Conservation (phyloP, 2,888 invertebrate genomes). For the Sthenelais limicola region DNA sequence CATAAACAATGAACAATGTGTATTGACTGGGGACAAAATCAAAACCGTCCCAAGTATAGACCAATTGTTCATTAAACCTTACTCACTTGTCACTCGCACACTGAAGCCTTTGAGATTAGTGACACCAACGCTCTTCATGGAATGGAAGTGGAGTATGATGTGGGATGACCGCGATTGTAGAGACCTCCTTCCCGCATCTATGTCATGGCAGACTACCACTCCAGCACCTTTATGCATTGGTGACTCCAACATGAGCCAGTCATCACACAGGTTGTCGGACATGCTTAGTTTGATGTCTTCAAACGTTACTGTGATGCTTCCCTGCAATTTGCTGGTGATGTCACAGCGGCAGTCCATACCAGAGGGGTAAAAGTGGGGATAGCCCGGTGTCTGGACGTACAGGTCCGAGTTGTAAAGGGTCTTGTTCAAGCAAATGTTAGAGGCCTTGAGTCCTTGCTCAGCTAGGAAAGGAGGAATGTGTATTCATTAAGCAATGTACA, state of each 20-base stretch:
- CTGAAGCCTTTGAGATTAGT: not conserved
- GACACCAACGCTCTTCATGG: not conserved
- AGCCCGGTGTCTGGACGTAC: constrained; percentile 39
- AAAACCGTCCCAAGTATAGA: not conserved
- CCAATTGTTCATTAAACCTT: not conserved
- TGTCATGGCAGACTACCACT: constrained; percentile 26
- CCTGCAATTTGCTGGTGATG: constrained; percentile 28
- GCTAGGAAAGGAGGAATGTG: not conserved
- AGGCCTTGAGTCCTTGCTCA: too few relatives aligned
- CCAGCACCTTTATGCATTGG: constrained; percentile 26
- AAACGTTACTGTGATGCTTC: constrained; percentile 25
- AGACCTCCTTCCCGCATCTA: not conserved
- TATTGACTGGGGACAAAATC: too few relatives aligned
- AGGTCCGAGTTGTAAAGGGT: constrained; percentile 8
- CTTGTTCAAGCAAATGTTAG: constrained; percentile 33
- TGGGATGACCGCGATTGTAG: constrained; percentile 22
- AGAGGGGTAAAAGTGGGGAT: constrained; percentile 34
- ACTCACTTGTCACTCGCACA: not conserved
- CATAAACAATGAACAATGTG: too few relatives aligned
- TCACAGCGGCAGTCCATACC: constrained; percentile 42
- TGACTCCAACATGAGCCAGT: constrained; percentile 46
- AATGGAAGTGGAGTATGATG: constrained; percentile 15
- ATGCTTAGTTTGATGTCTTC: constrained; percentile 9
- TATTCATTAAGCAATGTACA: too few relatives aligned
- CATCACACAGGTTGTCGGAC: constrained; percentile 34